Evolutionary conservation across 2,888 invertebrate species (phyloP).

Genomic region (Apodemia duryi): DNA sequence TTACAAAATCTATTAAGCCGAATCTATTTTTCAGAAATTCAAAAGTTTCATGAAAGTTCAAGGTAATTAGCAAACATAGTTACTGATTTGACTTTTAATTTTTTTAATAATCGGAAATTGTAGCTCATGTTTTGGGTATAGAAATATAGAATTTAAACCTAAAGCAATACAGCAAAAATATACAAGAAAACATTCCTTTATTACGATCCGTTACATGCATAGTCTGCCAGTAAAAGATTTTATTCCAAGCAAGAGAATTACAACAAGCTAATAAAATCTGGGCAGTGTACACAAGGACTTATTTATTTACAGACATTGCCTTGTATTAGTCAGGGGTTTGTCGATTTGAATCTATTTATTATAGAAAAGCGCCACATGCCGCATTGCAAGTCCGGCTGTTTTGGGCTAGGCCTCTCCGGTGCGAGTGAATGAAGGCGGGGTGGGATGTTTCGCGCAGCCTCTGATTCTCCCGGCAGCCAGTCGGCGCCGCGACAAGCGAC

Average conservation of each 20-base stretch:
- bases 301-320: background rate
- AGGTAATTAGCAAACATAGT: too few species aligned
- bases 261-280: background rate
- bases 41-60: too few species aligned
- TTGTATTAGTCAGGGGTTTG: background rate
- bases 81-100: too few species aligned
- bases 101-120: too few species aligned
- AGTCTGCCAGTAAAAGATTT: background rate
- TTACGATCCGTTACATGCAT: background rate
- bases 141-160: too few species aligned
- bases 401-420: constrained; percentile 59
- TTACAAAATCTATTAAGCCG: too few species aligned
- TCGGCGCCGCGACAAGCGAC: constrained; percentile 65
- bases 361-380: constrained; percentile 67
- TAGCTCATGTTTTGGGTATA: too few species aligned
- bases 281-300: background rate
- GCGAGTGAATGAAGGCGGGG: constrained; percentile 74
- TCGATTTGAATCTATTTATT: constrained; percentile 36
- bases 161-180: too few species aligned
- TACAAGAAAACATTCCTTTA: background rate
- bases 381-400: constrained; percentile 70
- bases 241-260: background rate
- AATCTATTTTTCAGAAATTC: too few species aligned
- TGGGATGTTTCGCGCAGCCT: constrained; percentile 68
- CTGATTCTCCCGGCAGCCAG: constrained; percentile 61